Conservation (phyloP, 2,113 vertebrate genomes). For the Nothocercus nigrocapillus region DNA sequence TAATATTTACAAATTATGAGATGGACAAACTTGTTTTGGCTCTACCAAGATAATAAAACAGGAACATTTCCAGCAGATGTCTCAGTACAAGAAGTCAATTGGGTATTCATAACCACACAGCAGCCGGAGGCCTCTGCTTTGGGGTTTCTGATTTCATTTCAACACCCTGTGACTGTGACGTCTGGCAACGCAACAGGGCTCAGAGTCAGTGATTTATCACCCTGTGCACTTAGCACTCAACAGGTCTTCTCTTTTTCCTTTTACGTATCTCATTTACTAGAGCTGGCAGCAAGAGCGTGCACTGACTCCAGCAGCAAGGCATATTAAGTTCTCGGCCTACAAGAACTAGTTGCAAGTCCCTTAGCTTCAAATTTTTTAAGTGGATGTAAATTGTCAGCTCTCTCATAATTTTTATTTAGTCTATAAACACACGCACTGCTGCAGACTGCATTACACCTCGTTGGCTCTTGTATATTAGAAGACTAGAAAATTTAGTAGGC, state of each 20-base stretch:
- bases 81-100: background rate
- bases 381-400: background rate
- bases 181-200: background rate
- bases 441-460: background rate
- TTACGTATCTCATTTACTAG: background rate
- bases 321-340: background rate
- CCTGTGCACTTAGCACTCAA: background rate
- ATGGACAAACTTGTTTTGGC: background rate
- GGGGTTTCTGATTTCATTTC: background rate
- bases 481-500: background rate
- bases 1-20: background rate
- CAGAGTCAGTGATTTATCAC: background rate
- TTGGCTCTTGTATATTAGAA: background rate
- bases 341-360: background rate
- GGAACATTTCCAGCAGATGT: background rate
- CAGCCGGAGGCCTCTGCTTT: background rate
- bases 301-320: background rate
- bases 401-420: background rate
- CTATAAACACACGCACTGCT: background rate
- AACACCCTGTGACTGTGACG: background rate
- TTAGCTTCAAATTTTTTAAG: background rate
- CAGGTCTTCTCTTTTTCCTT: background rate
- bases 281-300: background rate
- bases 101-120: background rate
- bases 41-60: background rate